Evolutionary conservation across 2,113 vertebrate genomes (phyloP).

Genomic region (Solea senegalensis): DNA sequence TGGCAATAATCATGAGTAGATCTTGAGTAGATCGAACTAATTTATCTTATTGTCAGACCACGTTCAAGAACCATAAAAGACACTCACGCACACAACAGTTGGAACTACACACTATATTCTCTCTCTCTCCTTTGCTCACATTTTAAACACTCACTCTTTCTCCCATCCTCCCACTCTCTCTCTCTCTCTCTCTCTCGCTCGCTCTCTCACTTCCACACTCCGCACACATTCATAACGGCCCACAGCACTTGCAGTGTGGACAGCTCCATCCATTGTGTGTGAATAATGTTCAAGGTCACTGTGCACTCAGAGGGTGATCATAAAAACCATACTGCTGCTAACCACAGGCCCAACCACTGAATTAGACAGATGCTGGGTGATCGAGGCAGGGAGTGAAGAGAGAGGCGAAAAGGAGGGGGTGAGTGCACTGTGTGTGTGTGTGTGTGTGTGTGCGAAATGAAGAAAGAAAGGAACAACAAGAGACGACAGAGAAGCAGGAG

Average conservation of each 20-base stretch:
- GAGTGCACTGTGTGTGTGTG: constrained; percentile 2
- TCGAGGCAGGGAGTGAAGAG: constrained; percentile 31
- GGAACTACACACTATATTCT: constrained; percentile 35
- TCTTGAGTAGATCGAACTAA: no score
- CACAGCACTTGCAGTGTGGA: constrained; percentile 65
- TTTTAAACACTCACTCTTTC: constrained; percentile 62
- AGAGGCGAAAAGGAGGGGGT: constrained; percentile 34
- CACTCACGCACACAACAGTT: constrained; percentile 18
- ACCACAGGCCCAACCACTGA: constrained; percentile 70
- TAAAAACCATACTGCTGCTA: constrained; percentile 75
- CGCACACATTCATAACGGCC: constrained; percentile 9
- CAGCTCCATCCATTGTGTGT: constrained; percentile 78
- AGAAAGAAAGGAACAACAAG: not conserved
- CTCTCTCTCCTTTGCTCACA: constrained; percentile 44
- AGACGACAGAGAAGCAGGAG: not conserved
- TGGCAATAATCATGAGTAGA: no score
- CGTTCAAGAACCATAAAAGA: not conserved
- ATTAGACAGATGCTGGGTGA: constrained; percentile 66
- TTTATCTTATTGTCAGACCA: not conserved
- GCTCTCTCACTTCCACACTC: constrained; percentile 30
- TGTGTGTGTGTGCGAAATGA: not conserved
- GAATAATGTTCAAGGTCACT: constrained; percentile 80
- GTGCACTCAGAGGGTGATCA: constrained; percentile 78
- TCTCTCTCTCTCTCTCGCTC: constrained; percentile 16
- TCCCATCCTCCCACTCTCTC: constrained; percentile 19